Evolutionary conservation across 2,888 invertebrate species (phyloP), one percentile per base, ranked within the genome.

Genomic region (Lochmaea crataegi): DNA sequence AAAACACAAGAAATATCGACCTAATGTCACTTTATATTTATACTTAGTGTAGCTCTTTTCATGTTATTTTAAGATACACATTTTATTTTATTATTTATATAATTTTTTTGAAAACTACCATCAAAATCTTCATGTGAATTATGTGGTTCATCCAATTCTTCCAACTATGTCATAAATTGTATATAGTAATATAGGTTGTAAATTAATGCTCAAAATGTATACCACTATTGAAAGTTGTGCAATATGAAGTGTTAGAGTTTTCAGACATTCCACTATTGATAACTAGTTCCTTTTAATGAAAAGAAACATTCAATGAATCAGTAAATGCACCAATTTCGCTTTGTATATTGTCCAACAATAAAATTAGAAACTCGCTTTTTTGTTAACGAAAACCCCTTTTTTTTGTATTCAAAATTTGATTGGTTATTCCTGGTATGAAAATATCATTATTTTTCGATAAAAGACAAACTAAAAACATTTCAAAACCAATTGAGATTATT

Each of bases 131-230:
- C 16, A n/a, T 51, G 6, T 45, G n/a, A 51, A 51, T 7, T 51
- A n/a, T 51, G 16, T 2, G n/a, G 60, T 38, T 60, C 38, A 60
- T 60, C 38, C 60, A 38, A 16, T 60, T 60, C 32, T 60, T 38
- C 9, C 60, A 32, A 2, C 14, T 32, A 18, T 38, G 10, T 60
- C 32, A 38, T 60, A 42, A 42, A 42, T 18, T 63, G 61, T 63
- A 63, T 63, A 63, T 67, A 63, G 32, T 63, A 63, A 63, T 5
- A 16, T 42, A 63, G 42, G 61, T 63, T 75, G 67, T 76, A 71
- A 69, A 69, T 72, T 71, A 67, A 70, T 74, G 77, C 77, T 77
- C 77, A 77, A 77, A 68, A 64, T 74, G 74, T 75, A 75, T 75
- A 75, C 74, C 69, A 71, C 68, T 74, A 67, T 64, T 51, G 69